These are phyloP conservation scores for Pseudorasbora parva DNA, from an alignment of 2,113 vertebrate genomes.

Conservation along the genomic window DNA sequence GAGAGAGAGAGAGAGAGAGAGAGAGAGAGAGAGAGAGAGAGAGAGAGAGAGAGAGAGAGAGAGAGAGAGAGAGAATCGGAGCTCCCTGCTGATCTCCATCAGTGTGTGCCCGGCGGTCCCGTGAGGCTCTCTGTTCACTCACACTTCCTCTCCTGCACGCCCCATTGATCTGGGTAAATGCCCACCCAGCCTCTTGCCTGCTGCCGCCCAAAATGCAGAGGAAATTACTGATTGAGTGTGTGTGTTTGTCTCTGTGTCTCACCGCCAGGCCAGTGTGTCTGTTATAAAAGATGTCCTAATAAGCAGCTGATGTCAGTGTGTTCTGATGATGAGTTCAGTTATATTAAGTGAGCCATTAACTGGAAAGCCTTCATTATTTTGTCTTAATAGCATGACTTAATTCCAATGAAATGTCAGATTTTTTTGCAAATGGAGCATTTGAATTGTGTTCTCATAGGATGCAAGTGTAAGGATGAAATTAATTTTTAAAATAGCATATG, in stretches of 20 bases:
- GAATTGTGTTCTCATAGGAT: background rate
- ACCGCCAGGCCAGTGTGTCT: background rate
- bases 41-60: too few species aligned
- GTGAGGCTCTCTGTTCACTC: slow-evolving; percentile 24
- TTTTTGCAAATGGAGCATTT: background rate
- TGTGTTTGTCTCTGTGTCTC: slow-evolving; percentile 19
- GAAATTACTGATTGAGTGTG: slow-evolving; percentile 32
- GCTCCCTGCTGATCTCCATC: slow-evolving; percentile 30
- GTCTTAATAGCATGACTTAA: background rate
- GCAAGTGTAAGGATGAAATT: background rate
- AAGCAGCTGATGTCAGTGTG: slow-evolving; percentile 41
- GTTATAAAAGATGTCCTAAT: slow-evolving; percentile 17
- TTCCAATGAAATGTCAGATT: slow-evolving; percentile 4
- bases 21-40: too few species aligned
- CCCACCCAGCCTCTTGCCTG: slow-evolving; percentile 32
- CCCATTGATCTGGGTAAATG: slow-evolving; percentile 52
- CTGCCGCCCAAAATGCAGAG: background rate
- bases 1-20: too few species aligned
- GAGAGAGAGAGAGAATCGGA: too few species aligned
- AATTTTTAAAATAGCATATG: too few species aligned
- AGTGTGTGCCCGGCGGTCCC: slow-evolving; percentile 28
- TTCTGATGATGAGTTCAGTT: slow-evolving; percentile 18
- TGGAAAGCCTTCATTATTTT: slow-evolving; percentile 41
- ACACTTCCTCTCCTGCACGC: slow-evolving; percentile 37
- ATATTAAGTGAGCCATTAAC: background rate